Evolutionary conservation across 1,140 invertebrate genomes (phyloP), one percentile per base, ranked within the genome.

Genomic region (Cylas formicarius): DNA sequence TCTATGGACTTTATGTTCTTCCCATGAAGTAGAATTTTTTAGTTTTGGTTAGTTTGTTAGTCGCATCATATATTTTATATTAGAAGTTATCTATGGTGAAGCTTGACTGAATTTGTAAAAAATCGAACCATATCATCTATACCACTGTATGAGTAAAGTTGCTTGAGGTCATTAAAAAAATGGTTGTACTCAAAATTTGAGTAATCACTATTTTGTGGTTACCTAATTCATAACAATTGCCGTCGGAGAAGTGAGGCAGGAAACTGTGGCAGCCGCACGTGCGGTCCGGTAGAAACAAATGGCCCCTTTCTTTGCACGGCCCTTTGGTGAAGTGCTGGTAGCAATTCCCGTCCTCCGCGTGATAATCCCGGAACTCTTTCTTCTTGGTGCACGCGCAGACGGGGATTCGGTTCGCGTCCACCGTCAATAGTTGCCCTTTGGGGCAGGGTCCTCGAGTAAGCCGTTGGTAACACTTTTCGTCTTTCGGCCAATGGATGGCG

Each of bases 271-370:
- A 89, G 16, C 82, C 84, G 55, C 86, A 89, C 3, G 63, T 67
- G 1, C 76, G 75, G 4, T 77, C 77, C 0, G 84, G 83, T 38
- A 88, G 62, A 61, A 87, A 87, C 24, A 88, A 63, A 58, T 81
- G 74, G 0, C 86, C 85, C 2, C 69, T 70, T 57, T 80, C 76
- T 21, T 74, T 73, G 57, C 86, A 89, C 3, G 85, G 84, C 1
- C 85, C 86, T 49, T 73, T 74, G 0, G 81, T 81, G 54, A 80
- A 87, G 58, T 85, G 81, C 52, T 86, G 79, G 52, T 85, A 81
- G 56, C 86, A 89, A 3, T 77, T 74, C 5, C 73, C 73, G 19
- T 74, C 72, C 4, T 55, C 60, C 67, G 27, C 40, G 20, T 47
- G 37, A 23, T 39, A 56, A 3, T 33, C 27, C 11, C 23, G 27